phyloP scores from a whole-genome alignment of 2,113 vertebrate species.

The Cathartes aura region DNA sequence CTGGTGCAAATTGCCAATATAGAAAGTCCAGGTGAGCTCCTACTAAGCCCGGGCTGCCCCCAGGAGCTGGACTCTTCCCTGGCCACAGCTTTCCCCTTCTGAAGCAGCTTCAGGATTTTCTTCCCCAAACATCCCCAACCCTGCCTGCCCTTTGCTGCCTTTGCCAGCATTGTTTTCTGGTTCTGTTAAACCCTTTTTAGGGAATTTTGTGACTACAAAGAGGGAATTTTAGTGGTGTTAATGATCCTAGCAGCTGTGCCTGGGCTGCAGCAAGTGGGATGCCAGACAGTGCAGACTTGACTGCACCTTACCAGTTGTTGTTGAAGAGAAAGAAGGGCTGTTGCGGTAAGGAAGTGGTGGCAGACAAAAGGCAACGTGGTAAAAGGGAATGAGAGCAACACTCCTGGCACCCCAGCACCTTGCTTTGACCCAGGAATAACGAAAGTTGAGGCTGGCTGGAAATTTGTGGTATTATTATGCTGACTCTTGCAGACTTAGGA shows the following conservation, averaged over 20 bases:
- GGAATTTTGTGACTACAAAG: not conserved
- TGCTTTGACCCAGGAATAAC: not conserved
- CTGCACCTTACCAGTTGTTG: accelerated
- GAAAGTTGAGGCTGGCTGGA: not conserved
- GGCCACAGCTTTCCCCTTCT: not conserved
- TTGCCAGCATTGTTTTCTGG: not conserved
- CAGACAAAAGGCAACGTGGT: not conserved
- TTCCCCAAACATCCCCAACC: not conserved
- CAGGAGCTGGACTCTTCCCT: not conserved
- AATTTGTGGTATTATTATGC: not conserved
- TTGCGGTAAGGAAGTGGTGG: not conserved
- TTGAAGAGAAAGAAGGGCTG: not conserved
- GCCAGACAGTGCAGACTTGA: not conserved
- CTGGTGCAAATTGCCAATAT: too few relatives aligned
- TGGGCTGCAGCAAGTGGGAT: not conserved
- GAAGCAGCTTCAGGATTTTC: not conserved
- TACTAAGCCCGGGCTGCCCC: not conserved
- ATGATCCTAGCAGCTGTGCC: not conserved
- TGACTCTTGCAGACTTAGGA: not conserved
- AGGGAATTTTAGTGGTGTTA: not conserved
- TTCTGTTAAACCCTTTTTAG: not conserved
- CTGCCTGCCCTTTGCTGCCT: not conserved
- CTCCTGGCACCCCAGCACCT: not conserved
- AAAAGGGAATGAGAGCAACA: not conserved
- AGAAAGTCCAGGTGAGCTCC: not conserved